These are phyloP conservation scores for Acleris emargana DNA, from an alignment of 2,888 invertebrate genomes.

Conservation along the genomic window DNA sequence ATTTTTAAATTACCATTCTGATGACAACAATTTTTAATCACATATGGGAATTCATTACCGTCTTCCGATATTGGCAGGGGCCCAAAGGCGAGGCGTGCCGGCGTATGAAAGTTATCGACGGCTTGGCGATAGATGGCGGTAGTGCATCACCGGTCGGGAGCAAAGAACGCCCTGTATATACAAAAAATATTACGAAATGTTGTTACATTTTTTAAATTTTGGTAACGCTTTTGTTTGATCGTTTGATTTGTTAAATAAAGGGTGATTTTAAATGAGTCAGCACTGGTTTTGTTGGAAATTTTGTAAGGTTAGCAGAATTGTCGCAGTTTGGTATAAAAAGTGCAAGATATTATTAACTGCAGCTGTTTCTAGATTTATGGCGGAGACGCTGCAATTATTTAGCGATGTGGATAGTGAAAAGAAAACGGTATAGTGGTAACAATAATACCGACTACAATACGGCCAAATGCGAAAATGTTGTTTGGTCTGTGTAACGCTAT, in stretches of 20 bases:
- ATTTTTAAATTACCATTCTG: constrained; percentile 4
- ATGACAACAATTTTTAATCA: constrained; percentile 29
- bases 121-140: constrained; percentile 33
- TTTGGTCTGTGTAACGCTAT: no score
- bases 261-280: background rate
- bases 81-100: constrained; percentile 33
- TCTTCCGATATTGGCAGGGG: constrained; percentile 26
- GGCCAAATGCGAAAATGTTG: no score
- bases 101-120: constrained; percentile 36
- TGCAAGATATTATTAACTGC: constrained; percentile 2
- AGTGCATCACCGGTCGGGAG: constrained; percentile 16
- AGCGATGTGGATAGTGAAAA: background rate
- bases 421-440: background rate
- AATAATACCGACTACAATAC: no score
- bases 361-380: constrained; percentile 8
- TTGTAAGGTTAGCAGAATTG: no score
- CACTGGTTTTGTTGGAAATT: no score
- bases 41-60: constrained; percentile 30
- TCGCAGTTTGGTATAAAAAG: background rate
- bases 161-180: constrained; percentile 6
- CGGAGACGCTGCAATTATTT: constrained; percentile 1
- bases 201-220: background rate
- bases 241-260: no score
- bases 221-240: no score
- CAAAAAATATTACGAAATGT: background rate